Evolutionary conservation across 2,797 vertebrate species (phyloP), one percentile per base, ranked within the genome.

Genomic region (Lepilemur ruficaudatus): DNA sequence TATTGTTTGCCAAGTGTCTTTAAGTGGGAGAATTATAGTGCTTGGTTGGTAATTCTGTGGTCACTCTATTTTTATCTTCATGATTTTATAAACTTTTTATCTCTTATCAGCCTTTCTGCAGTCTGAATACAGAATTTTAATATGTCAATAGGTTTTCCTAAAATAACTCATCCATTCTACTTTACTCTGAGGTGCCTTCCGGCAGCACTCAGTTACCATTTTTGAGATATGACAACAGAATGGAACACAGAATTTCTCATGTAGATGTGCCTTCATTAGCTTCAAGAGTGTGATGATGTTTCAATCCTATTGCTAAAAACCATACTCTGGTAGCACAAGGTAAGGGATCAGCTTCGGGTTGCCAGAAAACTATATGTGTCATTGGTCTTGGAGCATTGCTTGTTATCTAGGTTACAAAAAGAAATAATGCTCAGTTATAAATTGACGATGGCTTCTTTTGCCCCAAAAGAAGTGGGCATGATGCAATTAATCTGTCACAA

Each of bases 21-120:
- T 76, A 78, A 48, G 30, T 82, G 23, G 30, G 69, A 93, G 75
- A 65, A 94, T 76, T 90, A 50, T 20, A 57, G 17, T 59, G 35
- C n/a, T 72, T 72, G 4, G 15, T 61, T 65, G 15, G 25, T 78
- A 75, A 94, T 91, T 84, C 46, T 94, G 28, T 28, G 22, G 2
- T 55, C 69, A 76, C 17, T 89, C 52, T 41, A 43, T 92, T 94
- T 97, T 91, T 46, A 83, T 96, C 67, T 84, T 87, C 17, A 52
- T 86, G n/a, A 90, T 89, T 92, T 86, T 78, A 22, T 80, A 73
- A 93, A 63, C 9, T 93, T 76, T 78, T 28, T 65, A 61, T 92
- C 15, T 52, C 52, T 92, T 73, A 28, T 41, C 38, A 81, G 8
- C 38, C 4, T 92, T 84, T 80, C 69, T 93, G 55, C 76, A 50